phyloP scores from a whole-genome alignment of 2,888 invertebrate species.

The Ommatoiulus sabulosus region DNA sequence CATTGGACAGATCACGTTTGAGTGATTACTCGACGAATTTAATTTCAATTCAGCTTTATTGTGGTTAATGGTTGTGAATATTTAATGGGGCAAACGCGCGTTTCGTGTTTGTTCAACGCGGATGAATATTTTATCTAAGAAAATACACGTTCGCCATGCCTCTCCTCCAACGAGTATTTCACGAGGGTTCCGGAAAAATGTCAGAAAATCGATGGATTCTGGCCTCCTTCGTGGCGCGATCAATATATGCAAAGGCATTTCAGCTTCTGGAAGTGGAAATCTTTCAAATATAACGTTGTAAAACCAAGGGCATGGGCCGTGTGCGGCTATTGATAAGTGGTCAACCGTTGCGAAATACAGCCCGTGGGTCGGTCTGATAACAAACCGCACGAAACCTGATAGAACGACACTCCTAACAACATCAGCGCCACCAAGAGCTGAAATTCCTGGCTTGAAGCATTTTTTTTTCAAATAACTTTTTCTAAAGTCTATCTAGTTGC shows the following conservation, averaged over 20 bases:
- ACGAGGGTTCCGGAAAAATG: slow-evolving; percentile 29
- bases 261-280: slow-evolving; percentile 3
- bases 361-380: not conserved
- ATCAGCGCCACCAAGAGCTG: not conserved
- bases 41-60: slow-evolving; percentile 19
- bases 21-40: not conserved
- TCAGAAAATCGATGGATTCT: slow-evolving; percentile 21
- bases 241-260: slow-evolving; percentile 41
- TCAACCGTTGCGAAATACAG: not conserved
- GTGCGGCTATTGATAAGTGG: slow-evolving; percentile 23
- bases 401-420: not conserved
- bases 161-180: not conserved
- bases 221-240: not conserved
- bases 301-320: slow-evolving; percentile 33
- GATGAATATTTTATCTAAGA: slow-evolving; percentile 43
- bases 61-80: slow-evolving; percentile 40
- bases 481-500: no score
- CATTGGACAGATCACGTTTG: not conserved
- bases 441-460: no score
- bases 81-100: slow-evolving; percentile 29
- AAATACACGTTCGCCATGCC: not conserved
- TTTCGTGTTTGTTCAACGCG: slow-evolving; percentile 24
- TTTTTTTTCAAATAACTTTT: no score
- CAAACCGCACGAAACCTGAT: not conserved
- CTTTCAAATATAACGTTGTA: slow-evolving; percentile 49